phyloP scores from a whole-genome alignment of 2,797 vertebrate genomes.

The Mormyrus hasselquistii region DNA sequence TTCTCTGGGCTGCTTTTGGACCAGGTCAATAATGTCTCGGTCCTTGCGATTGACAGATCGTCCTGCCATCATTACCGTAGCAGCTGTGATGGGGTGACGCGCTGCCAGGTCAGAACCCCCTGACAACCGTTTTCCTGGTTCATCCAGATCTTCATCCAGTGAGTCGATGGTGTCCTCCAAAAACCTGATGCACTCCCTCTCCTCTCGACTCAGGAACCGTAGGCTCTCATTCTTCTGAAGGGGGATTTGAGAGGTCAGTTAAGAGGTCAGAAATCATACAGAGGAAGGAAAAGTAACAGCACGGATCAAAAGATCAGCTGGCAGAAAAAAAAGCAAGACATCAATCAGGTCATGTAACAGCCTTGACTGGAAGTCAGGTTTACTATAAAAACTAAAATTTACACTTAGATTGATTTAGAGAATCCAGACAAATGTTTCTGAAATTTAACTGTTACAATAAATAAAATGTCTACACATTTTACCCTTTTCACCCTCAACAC shows the following conservation, averaged over 20 bases:
- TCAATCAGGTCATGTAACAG: neutral
- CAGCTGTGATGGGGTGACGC: constrained; percentile 23
- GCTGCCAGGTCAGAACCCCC: neutral
- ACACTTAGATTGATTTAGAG: neutral
- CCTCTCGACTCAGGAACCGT: constrained; percentile 75
- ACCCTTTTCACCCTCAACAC: neutral
- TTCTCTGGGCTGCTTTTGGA: constrained; percentile 44
- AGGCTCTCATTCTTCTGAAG: constrained; percentile 69
- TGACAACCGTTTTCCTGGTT: constrained; percentile 44
- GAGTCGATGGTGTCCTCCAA: constrained; percentile 89
- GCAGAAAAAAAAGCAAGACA: neutral
- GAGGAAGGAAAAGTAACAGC: neutral
- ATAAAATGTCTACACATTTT: neutral
- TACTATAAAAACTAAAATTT: neutral
- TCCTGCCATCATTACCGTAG: constrained; percentile 22
- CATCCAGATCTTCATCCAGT: constrained; percentile 71
- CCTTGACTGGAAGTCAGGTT: neutral
- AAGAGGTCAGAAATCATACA: neutral
- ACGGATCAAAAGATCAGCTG: neutral
- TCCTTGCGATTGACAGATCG: constrained; percentile 58
- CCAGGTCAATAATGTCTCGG: constrained; percentile 82
- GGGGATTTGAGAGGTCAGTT: neutral
- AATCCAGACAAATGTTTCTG: neutral
- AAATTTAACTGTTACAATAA: neutral
- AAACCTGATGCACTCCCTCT: constrained; percentile 84